Conservation (phyloP, 1,140 invertebrate genomes). For the Apis cerana region DNA sequence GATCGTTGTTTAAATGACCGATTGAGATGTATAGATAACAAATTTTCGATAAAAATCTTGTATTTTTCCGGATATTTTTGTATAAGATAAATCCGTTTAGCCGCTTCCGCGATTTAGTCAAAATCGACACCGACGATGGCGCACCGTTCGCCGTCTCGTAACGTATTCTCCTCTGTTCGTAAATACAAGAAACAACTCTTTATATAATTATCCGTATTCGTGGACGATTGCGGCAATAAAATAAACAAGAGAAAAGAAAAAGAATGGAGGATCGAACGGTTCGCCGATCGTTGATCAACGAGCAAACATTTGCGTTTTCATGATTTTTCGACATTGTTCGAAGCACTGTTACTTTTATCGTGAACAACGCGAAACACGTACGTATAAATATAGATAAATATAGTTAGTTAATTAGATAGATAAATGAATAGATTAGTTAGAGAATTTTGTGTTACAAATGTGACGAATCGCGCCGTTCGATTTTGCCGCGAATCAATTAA, state of each 20-base stretch:
- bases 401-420: background rate
- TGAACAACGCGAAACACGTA: background rate
- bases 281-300: background rate
- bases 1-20: conserved; percentile 17
- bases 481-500: no score
- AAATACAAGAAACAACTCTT: no score
- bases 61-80: conserved; percentile 64
- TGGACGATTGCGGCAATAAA: no score
- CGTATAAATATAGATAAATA: background rate
- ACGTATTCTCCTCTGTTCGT: background rate
- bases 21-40: conserved; percentile 16
- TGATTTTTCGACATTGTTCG: background rate
- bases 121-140: background rate
- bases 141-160: background rate
- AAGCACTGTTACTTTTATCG: background rate
- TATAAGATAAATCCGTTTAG: conserved; percentile 29
- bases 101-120: background rate
- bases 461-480: background rate
- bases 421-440: background rate
- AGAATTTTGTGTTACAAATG: conserved; percentile 1
- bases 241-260: no score
- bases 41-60: conserved; percentile 42
- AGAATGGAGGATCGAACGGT: background rate
- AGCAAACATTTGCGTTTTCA: background rate
- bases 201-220: no score